Evolutionary conservation across 2,113 vertebrate genomes (phyloP), one percentile per base, ranked within the genome.

Genomic region (Kryptolebias marmoratus): DNA sequence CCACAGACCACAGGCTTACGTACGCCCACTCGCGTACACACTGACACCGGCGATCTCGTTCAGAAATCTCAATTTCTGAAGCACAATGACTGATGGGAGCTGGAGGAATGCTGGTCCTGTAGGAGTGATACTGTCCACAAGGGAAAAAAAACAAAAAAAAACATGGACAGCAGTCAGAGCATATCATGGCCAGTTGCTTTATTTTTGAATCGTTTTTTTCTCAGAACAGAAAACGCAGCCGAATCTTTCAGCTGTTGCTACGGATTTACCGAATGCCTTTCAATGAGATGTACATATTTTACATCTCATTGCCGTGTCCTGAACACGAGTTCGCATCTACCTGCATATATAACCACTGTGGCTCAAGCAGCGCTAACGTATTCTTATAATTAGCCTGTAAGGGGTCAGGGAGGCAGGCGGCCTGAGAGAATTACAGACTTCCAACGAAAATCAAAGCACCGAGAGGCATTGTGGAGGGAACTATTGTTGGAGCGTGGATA

Each of bases 31-130:
- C 85, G 15, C 57, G 53, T 10, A 79, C 83, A 83, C 79, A 45
- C 78, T 49, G 75, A 85, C 67, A 70, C 80, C 77, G 49, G 78
- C 66, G 49, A 80, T 77, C 68, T 80, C 39, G 75, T 81, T 87
- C 82, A 83, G 66, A 90, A 82, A 77, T 86, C 75, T 83, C 44
- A 55, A 74, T 75, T 44, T 78, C 69, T 75, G 79, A 83, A 64
- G 72, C 74, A 63, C 57, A 74, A 75, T 73, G 79, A 66, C 77
- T 79, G 84, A 86, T 59, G 50, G 54, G 69, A 75, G 68, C 59
- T 10, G 56, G 15, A 57, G 47, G 59, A 79, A 71, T 61, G 74
- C 62, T 75, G 80, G 1, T 70, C 9, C 27, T 68, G 73, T 73
- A 78, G 75, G 73, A 82, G 78, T 82, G 67, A 82, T 75, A 2